Base-by-base conservation (phyloP, 1,140 invertebrate species). In the Ceratosolen fusciceps region DNA sequence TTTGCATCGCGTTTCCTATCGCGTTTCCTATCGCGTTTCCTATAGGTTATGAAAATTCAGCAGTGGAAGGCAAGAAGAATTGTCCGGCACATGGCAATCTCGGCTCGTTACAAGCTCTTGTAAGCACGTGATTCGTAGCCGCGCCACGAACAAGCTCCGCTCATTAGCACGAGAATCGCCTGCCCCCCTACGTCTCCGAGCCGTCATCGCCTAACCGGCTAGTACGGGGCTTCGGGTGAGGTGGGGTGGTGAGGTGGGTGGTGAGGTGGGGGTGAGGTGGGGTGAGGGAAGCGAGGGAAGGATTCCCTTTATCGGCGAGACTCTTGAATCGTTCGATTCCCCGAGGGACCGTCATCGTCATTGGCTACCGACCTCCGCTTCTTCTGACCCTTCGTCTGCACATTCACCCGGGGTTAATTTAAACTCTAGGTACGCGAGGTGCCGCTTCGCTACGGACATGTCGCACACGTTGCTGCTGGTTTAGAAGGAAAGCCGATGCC, bases 331-430 rank as follows among this genome's bases (percentile, higher is more conserved):
- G 39, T 54, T 43, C 47, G 68, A 80, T 80, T 74, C 29, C n/a
- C n/a, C n/a, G 72, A 80, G 60, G 54, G 72, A 80, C 56, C 31
- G 34, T 29, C n/a, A 43, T 29, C 52, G 19, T 14, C 72, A 37
- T 4, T 1, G 19, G 19, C 52, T 19, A n/a, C n/a, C n/a, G n/a
- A n/a, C n/a, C n/a, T n/a, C n/a, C n/a, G n/a, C n/a, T n/a, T n/a
- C n/a, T n/a, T n/a, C n/a, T n/a, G n/a, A n/a, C n/a, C n/a, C n/a
- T n/a, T n/a, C n/a, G n/a, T n/a, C n/a, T n/a, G n/a, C n/a, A n/a
- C n/a, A n/a, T n/a, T n/a, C n/a, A n/a, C n/a, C n/a, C 24, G 19
- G 8, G n/a, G 37, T 62, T 74, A 79, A 79, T 82, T 82, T 80
- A 79, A n/a, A 80, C 74, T 56, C 73, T 77, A 80, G 77, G 74